Conservation (phyloP, 2,797 vertebrate genomes). For the Geranospiza caerulescens region DNA sequence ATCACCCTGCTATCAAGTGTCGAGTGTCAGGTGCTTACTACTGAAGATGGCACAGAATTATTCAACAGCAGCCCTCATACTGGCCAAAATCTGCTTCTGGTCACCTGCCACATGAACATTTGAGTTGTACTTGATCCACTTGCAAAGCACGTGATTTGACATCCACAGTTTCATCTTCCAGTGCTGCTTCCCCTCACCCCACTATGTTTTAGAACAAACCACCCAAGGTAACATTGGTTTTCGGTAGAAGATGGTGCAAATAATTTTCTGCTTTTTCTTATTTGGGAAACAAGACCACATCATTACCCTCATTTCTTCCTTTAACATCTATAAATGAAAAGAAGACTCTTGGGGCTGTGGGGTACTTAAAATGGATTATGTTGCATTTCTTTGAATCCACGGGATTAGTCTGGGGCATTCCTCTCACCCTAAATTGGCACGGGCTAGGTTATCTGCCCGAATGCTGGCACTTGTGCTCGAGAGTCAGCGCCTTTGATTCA, state of each 20-base stretch:
- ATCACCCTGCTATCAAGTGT: neutral
- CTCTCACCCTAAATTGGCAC: slow-evolving; percentile 6
- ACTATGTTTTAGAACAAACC: neutral
- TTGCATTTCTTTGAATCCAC: neutral
- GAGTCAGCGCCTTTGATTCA: slow-evolving; percentile 51
- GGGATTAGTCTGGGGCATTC: neutral
- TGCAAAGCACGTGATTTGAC: neutral
- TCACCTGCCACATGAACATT: neutral
- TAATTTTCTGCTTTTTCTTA: neutral
- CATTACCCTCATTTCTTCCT: neutral
- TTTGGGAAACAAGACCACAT: neutral
- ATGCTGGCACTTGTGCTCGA: slow-evolving; percentile 9
- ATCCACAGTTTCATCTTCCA: neutral
- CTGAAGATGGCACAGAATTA: neutral
- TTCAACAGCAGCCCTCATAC: neutral
- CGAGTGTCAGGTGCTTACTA: neutral
- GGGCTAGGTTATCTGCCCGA: neutral
- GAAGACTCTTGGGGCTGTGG: neutral
- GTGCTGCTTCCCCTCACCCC: neutral
- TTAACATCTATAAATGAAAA: neutral
- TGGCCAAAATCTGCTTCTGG: neutral
- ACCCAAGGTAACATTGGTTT: rapidly evolving
- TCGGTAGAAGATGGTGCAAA: neutral
- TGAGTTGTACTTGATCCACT: neutral
- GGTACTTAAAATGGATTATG: neutral